These are phyloP conservation scores for Ophraella communa DNA, from an alignment of 2,888 invertebrate species.

Conservation along the genomic window DNA sequence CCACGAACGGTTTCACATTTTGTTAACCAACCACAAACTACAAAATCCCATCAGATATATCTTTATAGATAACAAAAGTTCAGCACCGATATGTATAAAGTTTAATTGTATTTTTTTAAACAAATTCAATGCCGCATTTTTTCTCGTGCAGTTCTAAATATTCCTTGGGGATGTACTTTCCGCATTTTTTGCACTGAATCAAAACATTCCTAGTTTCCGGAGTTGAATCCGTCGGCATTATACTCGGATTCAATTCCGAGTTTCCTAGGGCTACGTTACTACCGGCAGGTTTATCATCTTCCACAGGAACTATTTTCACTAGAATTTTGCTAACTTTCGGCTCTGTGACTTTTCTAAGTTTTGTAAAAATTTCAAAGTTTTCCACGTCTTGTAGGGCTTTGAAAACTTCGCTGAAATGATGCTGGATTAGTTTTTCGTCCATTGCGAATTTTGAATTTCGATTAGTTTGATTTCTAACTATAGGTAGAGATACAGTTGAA, in stretches of 20 bases:
- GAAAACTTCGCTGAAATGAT: slow-evolving; percentile 47
- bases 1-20: too few species aligned
- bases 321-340: slow-evolving; percentile 41
- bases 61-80: too few species aligned
- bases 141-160: slow-evolving; percentile 39
- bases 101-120: too few species aligned
- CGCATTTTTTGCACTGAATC: slow-evolving; percentile 38
- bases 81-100: too few species aligned
- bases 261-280: neutral
- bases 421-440: slow-evolving; percentile 43
- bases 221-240: slow-evolving; percentile 1
- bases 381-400: slow-evolving; percentile 44
- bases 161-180: slow-evolving; percentile 39
- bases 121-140: too few species aligned
- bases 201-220: slow-evolving; percentile 30
- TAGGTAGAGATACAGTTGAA: too few species aligned
- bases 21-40: too few species aligned
- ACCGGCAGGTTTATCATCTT: neutral
- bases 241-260: neutral
- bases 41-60: too few species aligned
- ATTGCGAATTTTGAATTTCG: slow-evolving; percentile 34
- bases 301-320: slow-evolving; percentile 34
- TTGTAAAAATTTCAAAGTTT: slow-evolving; percentile 47
- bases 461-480: too few species aligned
- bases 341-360: slow-evolving; percentile 28